Evolutionary conservation across 1,140 invertebrate genomes (phyloP).

Genomic region (Penaeus indicus): DNA sequence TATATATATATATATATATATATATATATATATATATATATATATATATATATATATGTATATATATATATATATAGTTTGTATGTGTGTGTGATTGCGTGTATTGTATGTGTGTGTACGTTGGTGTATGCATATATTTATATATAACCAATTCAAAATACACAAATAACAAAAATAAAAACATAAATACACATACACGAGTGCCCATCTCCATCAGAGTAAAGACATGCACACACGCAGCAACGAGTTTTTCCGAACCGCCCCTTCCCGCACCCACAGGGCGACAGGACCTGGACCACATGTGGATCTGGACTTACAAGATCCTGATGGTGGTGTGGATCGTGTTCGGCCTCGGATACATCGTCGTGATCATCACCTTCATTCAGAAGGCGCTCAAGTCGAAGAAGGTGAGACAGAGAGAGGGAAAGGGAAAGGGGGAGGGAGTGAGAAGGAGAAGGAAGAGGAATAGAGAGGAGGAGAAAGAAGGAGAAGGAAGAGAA

Average conservation of each 20-base stretch:
- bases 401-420: neutral
- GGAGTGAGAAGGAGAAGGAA: no score
- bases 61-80: neutral
- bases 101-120: neutral
- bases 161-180: neutral
- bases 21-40: neutral
- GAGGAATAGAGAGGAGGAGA: no score
- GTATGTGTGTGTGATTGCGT: no score
- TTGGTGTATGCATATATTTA: neutral
- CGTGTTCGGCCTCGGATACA: constrained; percentile 27
- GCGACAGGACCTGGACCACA: constrained; percentile 21
- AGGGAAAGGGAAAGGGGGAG: no score
- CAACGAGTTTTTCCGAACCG: no score
- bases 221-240: neutral
- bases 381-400: constrained; percentile 43
- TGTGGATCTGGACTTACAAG: constrained; percentile 46
- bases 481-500: no score
- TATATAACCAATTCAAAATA: neutral
- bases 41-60: neutral
- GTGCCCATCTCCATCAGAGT: neutral
- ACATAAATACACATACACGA: neutral
- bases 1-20: constrained; percentile 18
- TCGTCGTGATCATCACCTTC: constrained; percentile 28
- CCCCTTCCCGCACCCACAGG: constrained; percentile 2
- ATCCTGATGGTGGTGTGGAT: constrained; percentile 45